phyloP scores from a whole-genome alignment of 2,888 invertebrate genomes.

The Ophonus ardosiacus region DNA sequence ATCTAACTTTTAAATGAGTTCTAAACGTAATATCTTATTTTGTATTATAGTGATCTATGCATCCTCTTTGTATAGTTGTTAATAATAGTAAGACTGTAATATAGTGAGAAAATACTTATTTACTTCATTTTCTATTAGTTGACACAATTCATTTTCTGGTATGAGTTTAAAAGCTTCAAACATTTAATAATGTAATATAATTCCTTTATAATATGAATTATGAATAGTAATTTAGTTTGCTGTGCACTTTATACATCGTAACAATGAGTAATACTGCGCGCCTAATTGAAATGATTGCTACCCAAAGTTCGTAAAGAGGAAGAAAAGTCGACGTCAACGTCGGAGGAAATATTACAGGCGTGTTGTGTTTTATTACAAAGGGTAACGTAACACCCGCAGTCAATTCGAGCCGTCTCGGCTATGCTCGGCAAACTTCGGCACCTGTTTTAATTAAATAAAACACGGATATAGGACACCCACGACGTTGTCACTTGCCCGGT shows the following conservation, averaged over 20 bases:
- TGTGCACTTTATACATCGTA: background rate
- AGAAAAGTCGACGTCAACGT: background rate
- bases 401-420: background rate
- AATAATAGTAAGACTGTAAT: no score
- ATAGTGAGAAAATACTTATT: no score
- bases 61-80: no score
- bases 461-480: conserved; percentile 5
- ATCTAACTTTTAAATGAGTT: no score
- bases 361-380: conserved; percentile 11
- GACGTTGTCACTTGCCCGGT: background rate
- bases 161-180: background rate
- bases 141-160: no score
- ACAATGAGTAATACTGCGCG: background rate
- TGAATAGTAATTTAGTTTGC: background rate
- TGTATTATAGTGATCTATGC: no score
- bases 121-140: no score
- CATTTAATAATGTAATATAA: background rate
- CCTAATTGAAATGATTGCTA: background rate
- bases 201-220: background rate
- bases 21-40: no score
- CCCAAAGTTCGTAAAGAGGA: background rate
- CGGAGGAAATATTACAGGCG: background rate
- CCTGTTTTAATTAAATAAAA: conserved; percentile 12
- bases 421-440: background rate
- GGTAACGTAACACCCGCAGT: conserved; percentile 1